A percentile compares a stretch with the other conserved stretches of the same genome.
Conservation (phyloP, 2,113 vertebrate genomes). For the Albula glossodonta region DNA sequence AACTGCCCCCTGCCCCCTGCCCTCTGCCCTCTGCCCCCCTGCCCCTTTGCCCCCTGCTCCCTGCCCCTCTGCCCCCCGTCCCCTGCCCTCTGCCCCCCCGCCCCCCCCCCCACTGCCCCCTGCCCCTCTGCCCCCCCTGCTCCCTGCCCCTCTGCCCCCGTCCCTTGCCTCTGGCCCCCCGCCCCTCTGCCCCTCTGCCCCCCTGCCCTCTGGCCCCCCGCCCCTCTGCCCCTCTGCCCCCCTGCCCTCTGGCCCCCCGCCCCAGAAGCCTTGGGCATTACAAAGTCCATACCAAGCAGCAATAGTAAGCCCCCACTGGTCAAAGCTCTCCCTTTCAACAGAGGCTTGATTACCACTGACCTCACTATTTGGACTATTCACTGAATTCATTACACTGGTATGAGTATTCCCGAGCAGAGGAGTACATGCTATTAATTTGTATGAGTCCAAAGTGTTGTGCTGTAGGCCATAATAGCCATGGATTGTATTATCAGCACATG, state of each 20-base stretch:
- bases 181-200: no score
- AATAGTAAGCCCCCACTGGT: neutral
- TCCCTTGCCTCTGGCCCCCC: no score
- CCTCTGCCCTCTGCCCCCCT: no score
- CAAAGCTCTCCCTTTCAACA: neutral
- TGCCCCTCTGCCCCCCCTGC: no score
- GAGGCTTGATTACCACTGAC: neutral
- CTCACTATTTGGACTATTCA: neutral
- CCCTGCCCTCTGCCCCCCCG: no score
- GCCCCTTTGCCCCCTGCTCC: no score
- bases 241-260: neutral
- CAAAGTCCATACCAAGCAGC: neutral
- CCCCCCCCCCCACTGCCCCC: no score
- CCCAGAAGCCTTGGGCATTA: neutral
- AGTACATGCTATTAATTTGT: neutral
- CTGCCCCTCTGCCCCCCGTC: no score
- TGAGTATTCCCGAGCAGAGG: neutral
- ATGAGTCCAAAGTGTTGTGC: slow-evolving; percentile 36
- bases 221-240: no score
- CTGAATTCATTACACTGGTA: slow-evolving; percentile 9
- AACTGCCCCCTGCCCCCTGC: neutral
- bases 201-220: no score
- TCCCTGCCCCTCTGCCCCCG: no score
- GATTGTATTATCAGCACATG: slow-evolving; percentile 48
- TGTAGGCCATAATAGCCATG: slow-evolving; percentile 30